Base-by-base conservation (phyloP, 2,113 vertebrate species). In the Peromyscus californicus region DNA sequence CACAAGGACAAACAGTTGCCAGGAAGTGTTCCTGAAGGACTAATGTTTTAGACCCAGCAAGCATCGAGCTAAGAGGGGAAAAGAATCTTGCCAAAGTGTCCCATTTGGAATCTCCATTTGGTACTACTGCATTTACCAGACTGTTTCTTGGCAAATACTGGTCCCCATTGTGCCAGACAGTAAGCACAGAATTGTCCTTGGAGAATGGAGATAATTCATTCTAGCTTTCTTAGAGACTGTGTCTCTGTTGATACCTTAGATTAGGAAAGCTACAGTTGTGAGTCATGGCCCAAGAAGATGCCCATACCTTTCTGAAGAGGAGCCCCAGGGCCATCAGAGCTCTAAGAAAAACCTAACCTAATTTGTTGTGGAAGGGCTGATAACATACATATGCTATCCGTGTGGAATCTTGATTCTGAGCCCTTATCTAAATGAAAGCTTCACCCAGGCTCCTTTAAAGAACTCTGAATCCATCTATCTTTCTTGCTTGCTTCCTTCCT, bases 291-390 rank as follows among this genome's bases (percentile, higher is more conserved):
- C 31, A 67, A 87, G 42, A 39, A 36, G n/a, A 9, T 31, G 10
- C 29, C 33, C 39, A 33, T 39, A 13, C 45, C 54, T 78, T 67
- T 54, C 1, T 11, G n/a, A 59, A 87, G 29, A 45, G 89, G 59
- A 76, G 0, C 17, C 3, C 7, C 26, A 4, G 54, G 1, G 3
- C 3, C 69, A 24, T 21, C 8, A 29, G 74, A 75, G n/a, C 7
- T 54, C 54, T n/a, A 2, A 88, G 33, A 65, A 61, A 57, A 36
- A 4, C 9, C 9, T 48, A 17, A 45, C 17, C 1, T 86, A 51
- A 3, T 8, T 4, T 82, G 19, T 1, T 69, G 11, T 21, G 24
- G 11, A 4, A 36, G 39, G 6, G 15, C 12, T 83, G 59, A 83
- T 61, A 26, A 16, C 13, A 16, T 2, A 9, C 36, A 31, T 2